These are phyloP conservation scores for Apoderus coryli DNA, from an alignment of 2,888 invertebrate genomes.

Conservation along the genomic window DNA sequence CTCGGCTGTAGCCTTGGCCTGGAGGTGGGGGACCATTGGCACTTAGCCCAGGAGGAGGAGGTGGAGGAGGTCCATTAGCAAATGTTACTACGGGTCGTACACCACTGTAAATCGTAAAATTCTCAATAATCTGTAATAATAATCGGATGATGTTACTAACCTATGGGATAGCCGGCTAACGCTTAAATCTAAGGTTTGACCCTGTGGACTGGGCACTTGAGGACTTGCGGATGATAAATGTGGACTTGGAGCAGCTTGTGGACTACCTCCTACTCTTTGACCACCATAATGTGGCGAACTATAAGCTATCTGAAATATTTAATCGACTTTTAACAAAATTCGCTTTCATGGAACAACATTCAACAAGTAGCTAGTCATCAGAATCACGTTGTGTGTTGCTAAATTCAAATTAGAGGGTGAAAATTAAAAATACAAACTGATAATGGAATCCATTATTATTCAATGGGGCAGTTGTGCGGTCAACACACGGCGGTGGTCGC, in stretches of 20 bases:
- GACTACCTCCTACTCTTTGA: slow-evolving; percentile 60
- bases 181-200: slow-evolving; percentile 79
- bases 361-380: too few species aligned
- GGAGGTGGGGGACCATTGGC: slow-evolving; percentile 32
- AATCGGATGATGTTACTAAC: too few species aligned
- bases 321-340: too few species aligned
- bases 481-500: slow-evolving; percentile 3
- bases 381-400: too few species aligned
- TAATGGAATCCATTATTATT: slow-evolving; percentile 10
- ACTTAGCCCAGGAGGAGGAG: slow-evolving; percentile 25
- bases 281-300: slow-evolving; percentile 63
- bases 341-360: too few species aligned
- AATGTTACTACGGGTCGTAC: slow-evolving; percentile 38
- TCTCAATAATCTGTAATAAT: too few species aligned
- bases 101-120: slow-evolving; percentile 35
- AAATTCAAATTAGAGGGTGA: too few species aligned
- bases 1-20: slow-evolving; percentile 63
- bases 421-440: too few species aligned
- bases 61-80: slow-evolving; percentile 16
- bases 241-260: slow-evolving; percentile 75
- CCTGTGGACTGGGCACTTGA: slow-evolving; percentile 83
- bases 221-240: slow-evolving; percentile 72
- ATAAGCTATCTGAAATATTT: slow-evolving; percentile 54
- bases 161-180: slow-evolving; percentile 77
- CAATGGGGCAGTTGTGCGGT: slow-evolving; percentile 3